Evolutionary conservation across 2,888 invertebrate genomes (phyloP).

Genomic region (Macaria notata): DNA sequence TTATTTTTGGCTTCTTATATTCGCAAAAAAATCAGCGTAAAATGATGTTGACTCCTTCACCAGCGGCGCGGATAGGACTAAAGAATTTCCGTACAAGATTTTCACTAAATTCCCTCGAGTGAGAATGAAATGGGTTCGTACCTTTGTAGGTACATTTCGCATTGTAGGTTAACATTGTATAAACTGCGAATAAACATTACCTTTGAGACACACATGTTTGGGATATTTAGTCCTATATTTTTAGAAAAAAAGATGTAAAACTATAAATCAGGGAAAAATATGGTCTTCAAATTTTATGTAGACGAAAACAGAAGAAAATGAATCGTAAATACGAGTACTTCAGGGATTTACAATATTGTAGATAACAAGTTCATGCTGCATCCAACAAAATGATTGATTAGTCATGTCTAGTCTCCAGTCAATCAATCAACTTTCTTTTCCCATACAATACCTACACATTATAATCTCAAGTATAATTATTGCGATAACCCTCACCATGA

Average conservation of each 20-base stretch:
- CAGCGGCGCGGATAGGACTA: constrained; percentile 2
- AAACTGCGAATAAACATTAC: constrained; percentile 18
- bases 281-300: background rate
- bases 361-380: no score
- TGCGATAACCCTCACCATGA: no score
- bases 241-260: background rate
- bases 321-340: no score
- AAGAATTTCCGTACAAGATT: constrained; percentile 10
- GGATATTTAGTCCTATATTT: background rate
- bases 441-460: no score
- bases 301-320: no score
- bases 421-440: no score
- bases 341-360: no score
- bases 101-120: constrained; percentile 10
- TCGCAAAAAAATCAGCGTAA: background rate
- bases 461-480: no score
- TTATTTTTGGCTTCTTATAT: no score
- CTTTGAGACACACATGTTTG: constrained; percentile 3
- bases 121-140: constrained; percentile 13
- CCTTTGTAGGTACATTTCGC: constrained; percentile 5
- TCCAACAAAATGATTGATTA: no score
- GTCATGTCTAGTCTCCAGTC: no score
- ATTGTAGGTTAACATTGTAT: constrained; percentile 16
- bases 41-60: constrained; percentile 1
- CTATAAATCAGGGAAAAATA: background rate